These are phyloP conservation scores for Australoheros facetus DNA, from an alignment of 2,797 vertebrate species.

Conservation along the genomic window DNA sequence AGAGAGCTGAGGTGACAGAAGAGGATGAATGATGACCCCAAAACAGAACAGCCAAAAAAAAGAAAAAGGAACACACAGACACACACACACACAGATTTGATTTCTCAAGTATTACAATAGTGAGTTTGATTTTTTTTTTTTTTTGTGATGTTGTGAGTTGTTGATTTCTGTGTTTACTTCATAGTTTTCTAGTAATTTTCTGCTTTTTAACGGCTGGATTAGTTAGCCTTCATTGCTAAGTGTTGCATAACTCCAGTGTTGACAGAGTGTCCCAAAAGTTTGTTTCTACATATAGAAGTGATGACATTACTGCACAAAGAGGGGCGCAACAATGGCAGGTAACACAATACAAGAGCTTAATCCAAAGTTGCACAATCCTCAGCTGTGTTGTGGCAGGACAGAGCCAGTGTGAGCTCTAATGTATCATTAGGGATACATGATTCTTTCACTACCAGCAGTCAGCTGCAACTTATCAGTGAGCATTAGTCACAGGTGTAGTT, in stretches of 20 bases:
- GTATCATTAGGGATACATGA: background rate
- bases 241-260: background rate
- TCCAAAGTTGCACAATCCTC: slow-evolving; percentile 34
- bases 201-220: background rate
- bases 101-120: no score
- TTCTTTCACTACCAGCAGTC: slow-evolving; percentile 21
- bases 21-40: no score
- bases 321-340: slow-evolving; percentile 1
- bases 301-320: slow-evolving; percentile 17
- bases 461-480: slow-evolving; percentile 4
- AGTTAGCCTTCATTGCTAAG: background rate
- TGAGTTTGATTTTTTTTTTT: no score
- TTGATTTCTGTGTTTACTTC: no score
- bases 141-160: no score
- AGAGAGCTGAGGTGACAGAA: no score
- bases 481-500: slow-evolving; percentile 18
- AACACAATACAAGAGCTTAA: slow-evolving; percentile 40
- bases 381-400: background rate
- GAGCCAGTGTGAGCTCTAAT: slow-evolving; percentile 26
- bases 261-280: slow-evolving; percentile 4
- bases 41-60: no score
- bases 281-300: slow-evolving; percentile 8
- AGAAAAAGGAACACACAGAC: no score
- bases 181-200: background rate
- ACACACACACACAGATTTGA: no score